Evolutionary conservation across 2,113 vertebrate genomes (phyloP).

Genomic region (Platanista minor): DNA sequence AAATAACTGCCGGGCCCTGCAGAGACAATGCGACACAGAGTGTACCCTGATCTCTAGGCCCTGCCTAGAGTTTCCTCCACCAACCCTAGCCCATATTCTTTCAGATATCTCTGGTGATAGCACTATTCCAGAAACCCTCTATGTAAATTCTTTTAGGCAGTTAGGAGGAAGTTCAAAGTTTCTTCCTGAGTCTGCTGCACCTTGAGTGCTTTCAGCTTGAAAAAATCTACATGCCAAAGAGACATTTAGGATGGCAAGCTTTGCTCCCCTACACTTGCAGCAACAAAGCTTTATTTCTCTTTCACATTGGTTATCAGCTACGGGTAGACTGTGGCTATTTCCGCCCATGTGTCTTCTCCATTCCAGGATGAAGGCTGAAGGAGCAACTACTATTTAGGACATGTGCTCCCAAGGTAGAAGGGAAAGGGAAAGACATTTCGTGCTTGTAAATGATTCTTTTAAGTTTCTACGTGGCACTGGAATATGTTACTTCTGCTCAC

Average conservation of each 20-base stretch:
- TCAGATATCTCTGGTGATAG: not conserved
- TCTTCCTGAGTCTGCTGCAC: not conserved
- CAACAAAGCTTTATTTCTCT: not conserved
- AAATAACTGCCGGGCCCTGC: not conserved
- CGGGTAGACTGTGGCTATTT: not conserved
- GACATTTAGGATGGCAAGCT: not conserved
- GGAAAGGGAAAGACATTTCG: not conserved
- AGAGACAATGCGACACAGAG: not conserved
- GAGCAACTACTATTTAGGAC: not conserved
- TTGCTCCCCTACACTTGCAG: not conserved
- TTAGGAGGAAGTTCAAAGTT: not conserved
- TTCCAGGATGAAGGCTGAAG: not conserved
- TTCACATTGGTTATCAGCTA: not conserved
- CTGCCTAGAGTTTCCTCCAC: not conserved
- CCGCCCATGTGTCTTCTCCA: not conserved
- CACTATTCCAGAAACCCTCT: not conserved
- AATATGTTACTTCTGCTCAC: not conserved
- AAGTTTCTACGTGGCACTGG: not conserved
- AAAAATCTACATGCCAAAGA: not conserved
- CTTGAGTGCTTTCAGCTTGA: not conserved
- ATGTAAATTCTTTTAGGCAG: not conserved
- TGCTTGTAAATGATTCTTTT: not conserved
- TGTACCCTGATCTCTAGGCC: not conserved
- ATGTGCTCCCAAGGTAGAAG: not conserved
- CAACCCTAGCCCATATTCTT: not conserved